A percentile compares a stretch with the other conserved stretches of the same genome.
These are phyloP conservation scores for Eurystomus gularis DNA, from an alignment of 2,113 vertebrate species.

Conservation along the genomic window DNA sequence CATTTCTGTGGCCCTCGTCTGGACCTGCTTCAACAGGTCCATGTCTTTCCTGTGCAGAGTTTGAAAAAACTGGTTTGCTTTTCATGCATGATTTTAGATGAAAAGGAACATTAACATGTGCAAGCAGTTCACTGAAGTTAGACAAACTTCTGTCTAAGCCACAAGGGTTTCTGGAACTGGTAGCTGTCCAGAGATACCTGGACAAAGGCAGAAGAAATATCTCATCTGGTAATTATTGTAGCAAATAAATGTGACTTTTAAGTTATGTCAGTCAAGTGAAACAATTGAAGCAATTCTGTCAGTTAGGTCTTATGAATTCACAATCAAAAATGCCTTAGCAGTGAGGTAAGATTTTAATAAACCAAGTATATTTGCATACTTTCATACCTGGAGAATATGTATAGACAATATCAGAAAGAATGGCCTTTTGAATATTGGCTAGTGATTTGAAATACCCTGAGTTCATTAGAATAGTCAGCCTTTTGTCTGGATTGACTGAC, in stretches of 20 bases:
- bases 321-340: neutral
- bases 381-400: neutral
- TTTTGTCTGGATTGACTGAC: constrained; percentile 8
- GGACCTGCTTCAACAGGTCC: too few relatives aligned
- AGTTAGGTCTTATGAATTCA: neutral
- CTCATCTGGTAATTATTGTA: neutral
- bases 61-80: neutral
- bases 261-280: neutral
- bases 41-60: neutral
- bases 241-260: neutral
- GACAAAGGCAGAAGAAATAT: neutral
- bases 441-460: constrained; percentile 63
- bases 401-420: neutral
- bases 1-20: too few relatives aligned
- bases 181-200: neutral
- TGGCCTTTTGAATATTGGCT: constrained; percentile 49
- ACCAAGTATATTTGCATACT: constrained; percentile 12
- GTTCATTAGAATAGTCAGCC: constrained; percentile 45
- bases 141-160: neutral
- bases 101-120: rapidly evolving
- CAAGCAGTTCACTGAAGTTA: neutral
- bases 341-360: constrained; percentile 17
- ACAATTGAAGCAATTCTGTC: neutral
- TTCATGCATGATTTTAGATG: neutral
- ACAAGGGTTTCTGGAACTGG: neutral